Percentiles rank a stretch among this genome's conserved stretches.
These are phyloP conservation scores for Dicyrtomina minuta DNA, from an alignment of 2,888 invertebrate genomes.

Conservation along the genomic window DNA sequence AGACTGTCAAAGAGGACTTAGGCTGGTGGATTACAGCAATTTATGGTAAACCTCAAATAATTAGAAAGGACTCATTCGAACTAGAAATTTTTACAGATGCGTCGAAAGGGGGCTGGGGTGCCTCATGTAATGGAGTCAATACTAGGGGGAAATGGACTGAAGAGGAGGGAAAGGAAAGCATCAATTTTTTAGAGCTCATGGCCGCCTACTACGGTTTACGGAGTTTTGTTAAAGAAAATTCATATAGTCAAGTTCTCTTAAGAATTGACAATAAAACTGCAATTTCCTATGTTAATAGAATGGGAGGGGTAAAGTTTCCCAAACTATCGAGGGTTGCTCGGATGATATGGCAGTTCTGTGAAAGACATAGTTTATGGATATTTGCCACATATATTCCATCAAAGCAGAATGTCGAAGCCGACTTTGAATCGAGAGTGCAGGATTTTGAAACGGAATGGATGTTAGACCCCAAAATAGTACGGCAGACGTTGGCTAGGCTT, in stretches of 20 bases:
- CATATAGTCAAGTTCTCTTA: neutral
- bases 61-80: too few species aligned
- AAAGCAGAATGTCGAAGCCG: conserved; percentile 7
- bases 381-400: too few species aligned
- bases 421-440: conserved; percentile 5
- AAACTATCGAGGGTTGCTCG: conserved; percentile 8
- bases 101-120: conserved; percentile 30
- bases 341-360: conserved; percentile 34
- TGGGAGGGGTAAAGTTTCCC: conserved; percentile 13
- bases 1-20: neutral
- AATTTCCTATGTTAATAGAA: too few species aligned
- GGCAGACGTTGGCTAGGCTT: neutral
- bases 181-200: conserved; percentile 27
- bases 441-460: neutral
- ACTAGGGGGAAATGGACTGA: conserved; percentile 20
- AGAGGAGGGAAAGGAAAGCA: neutral
- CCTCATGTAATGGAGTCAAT: neutral
- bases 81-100: conserved; percentile 29
- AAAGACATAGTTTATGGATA: conserved; percentile 17
- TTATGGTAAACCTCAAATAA: neutral
- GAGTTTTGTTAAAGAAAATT: neutral
- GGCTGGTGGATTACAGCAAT: conserved; percentile 6
- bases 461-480: neutral
- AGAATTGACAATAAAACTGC: conserved; percentile 37
- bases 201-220: conserved; percentile 22